phyloP scores from a whole-genome alignment of 2,113 vertebrate genomes.

The Sigmodon hispidus region DNA sequence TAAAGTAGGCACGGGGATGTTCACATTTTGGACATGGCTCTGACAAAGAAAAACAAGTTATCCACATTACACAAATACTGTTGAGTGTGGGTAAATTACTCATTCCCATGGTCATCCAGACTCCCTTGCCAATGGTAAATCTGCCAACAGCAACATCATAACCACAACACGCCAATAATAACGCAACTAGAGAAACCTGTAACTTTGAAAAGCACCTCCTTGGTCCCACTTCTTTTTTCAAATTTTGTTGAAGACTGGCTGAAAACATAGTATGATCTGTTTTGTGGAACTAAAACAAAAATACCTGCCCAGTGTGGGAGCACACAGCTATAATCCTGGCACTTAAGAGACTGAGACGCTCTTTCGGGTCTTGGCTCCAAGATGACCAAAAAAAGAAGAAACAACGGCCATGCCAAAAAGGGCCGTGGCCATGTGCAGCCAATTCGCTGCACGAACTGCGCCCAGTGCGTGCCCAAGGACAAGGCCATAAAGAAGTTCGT shows the following conservation, averaged over 20 bases:
- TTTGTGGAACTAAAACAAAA: background rate
- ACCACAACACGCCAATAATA: background rate
- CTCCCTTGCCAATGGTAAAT: too few species aligned
- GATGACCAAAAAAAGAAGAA: too few species aligned
- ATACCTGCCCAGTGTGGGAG: background rate
- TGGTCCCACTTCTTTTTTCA: background rate
- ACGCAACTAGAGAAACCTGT: background rate
- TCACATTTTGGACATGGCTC: conserved; percentile 96
- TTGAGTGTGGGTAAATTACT: background rate
- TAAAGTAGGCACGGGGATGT: conserved; percentile 96
- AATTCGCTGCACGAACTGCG: too few species aligned
- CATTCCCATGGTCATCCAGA: background rate
- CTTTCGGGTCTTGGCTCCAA: too few species aligned
- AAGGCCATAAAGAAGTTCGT: too few species aligned
- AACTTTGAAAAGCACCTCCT: background rate
- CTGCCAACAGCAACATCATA: background rate
- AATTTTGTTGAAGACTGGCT: background rate
- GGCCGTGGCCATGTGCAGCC: too few species aligned
- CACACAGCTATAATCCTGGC: background rate
- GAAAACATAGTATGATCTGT: background rate
- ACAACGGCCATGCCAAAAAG: too few species aligned
- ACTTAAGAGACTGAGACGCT: background rate
- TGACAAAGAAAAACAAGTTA: conserved; percentile 76
- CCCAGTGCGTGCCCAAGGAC: too few species aligned
- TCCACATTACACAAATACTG: background rate